phyloP scores from a whole-genome alignment of 2,113 vertebrate genomes.

The Solenodon paradoxus region DNA sequence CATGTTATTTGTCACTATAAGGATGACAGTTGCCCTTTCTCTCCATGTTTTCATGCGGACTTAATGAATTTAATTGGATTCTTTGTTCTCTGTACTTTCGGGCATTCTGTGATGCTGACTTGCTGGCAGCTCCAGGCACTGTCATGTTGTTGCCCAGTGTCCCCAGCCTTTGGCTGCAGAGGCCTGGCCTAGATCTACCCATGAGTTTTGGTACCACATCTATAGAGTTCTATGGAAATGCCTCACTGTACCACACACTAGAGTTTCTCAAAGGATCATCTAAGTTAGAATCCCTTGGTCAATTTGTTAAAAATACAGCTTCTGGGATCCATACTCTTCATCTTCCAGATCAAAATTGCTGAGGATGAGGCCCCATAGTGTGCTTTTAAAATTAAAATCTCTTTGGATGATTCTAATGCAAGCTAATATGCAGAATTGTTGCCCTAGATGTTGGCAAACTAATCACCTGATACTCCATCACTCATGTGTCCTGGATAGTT shows the following conservation, averaged over 20 bases:
- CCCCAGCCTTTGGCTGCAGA: not conserved
- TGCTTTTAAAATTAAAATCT: not conserved
- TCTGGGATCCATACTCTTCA: not conserved
- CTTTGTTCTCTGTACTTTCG: constrained; percentile 7
- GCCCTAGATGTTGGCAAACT: not conserved
- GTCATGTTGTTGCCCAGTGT: not conserved
- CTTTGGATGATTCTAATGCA: not conserved
- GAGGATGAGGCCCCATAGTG: not conserved
- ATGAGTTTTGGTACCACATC: not conserved
- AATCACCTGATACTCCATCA: not conserved
- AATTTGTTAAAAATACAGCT: constrained; percentile 19
- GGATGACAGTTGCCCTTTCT: constrained; percentile 31
- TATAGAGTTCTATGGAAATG: not conserved
- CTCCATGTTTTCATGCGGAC: not conserved
- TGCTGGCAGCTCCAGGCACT: not conserved
- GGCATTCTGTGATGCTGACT: not conserved
- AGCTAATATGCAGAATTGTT: not conserved
- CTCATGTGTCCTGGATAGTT: not conserved
- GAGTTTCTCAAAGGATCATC: constrained; percentile 6
- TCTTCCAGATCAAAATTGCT: not conserved
- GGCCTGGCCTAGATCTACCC: not conserved
- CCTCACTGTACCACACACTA: not conserved
- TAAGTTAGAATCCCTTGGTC: constrained; percentile 7
- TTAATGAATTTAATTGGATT: not conserved
- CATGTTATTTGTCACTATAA: not conserved